These are phyloP conservation scores for Catharus fuscescens DNA, from an alignment of 2,113 vertebrate genomes.

Conservation along the genomic window DNA sequence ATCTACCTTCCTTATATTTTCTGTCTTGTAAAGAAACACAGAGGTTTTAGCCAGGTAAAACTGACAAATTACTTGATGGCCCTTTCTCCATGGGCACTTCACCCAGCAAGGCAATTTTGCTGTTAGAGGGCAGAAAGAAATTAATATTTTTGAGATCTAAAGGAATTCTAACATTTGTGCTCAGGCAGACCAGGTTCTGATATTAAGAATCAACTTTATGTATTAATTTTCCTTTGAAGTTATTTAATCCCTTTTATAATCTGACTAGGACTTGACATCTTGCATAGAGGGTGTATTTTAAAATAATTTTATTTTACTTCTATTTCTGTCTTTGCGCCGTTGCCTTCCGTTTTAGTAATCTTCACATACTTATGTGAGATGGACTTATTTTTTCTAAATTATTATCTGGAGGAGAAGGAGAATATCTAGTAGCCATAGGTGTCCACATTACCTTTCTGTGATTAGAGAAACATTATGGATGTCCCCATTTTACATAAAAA, in stretches of 20 bases:
- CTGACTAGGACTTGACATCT: slow-evolving; percentile 36
- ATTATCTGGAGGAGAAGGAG: neutral
- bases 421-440: neutral
- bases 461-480: neutral
- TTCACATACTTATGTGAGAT: neutral
- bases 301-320: slow-evolving; percentile 16
- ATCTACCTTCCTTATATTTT: slow-evolving; percentile 9
- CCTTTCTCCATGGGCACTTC: neutral
- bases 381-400: slow-evolving; percentile 14
- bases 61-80: neutral
- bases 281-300: neutral
- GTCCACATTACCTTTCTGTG: neutral
- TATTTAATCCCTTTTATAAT: slow-evolving; percentile 60
- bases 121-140: neutral
- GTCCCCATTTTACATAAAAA: neutral
- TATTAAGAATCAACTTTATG: slow-evolving; percentile 23
- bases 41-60: neutral
- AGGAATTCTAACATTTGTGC: neutral
- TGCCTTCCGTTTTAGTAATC: slow-evolving; percentile 8
- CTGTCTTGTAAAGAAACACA: neutral
- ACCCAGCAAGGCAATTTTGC: neutral
- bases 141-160: slow-evolving; percentile 2
- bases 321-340: neutral
- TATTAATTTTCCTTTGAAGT: slow-evolving; percentile 66
- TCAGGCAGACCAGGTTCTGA: slow-evolving; percentile 14